phyloP scores from a whole-genome alignment of 1,140 invertebrate species.

The Leptinotarsa texana region DNA sequence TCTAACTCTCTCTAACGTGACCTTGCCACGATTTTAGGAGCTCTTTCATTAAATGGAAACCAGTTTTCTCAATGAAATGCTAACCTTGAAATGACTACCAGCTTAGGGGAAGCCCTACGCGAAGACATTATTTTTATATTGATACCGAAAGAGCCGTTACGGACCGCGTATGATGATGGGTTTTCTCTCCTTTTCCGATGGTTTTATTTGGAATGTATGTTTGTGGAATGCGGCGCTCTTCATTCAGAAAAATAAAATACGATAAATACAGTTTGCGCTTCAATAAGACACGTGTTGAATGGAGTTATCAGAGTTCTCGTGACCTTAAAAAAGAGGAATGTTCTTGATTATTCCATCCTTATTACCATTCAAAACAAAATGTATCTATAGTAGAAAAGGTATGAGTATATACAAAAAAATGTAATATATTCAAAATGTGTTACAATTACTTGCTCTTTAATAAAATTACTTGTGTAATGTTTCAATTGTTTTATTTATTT shows the following conservation, averaged over 20 bases:
- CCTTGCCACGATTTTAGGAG: background rate
- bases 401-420: too few species aligned
- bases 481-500: too few species aligned
- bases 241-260: conserved; percentile 3
- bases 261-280: background rate
- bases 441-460: too few species aligned
- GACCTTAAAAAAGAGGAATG: too few species aligned
- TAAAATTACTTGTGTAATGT: too few species aligned
- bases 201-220: background rate
- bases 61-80: conserved; percentile 5
- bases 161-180: background rate
- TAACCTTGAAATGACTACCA: background rate
- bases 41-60: conserved; percentile 3
- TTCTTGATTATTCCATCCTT: too few species aligned
- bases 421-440: too few species aligned
- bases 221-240: conserved; percentile 1
- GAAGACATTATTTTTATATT: conserved; percentile 3
- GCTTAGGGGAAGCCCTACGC: conserved; percentile 1
- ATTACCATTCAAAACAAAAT: too few species aligned
- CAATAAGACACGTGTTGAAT: background rate
- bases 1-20: conserved; percentile 5
- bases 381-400: too few species aligned
- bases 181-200: conserved; percentile 5
- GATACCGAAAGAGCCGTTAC: conserved; percentile 2
- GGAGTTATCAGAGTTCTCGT: too few species aligned